Base-by-base conservation (phyloP, 1,140 invertebrate species). In the Aradophagus sp. region DNA sequence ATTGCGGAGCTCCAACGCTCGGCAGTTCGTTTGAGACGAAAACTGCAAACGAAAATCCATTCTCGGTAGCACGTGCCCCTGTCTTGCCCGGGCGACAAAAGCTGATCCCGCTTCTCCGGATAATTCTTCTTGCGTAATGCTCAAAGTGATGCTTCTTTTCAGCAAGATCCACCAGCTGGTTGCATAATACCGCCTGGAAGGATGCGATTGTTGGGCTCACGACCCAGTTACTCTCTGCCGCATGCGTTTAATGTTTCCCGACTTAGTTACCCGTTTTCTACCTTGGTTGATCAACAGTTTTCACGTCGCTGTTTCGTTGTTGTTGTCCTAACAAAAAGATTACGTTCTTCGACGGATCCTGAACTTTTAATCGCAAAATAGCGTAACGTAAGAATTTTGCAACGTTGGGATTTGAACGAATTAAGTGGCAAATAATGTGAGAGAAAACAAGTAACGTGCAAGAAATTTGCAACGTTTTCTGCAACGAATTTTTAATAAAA, bases 1-100 rank as follows among this genome's bases (percentile, higher is more conserved):
- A 63, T 63, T 61, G 55, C 55, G 26, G 17, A 59, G 47, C 58
- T 53, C 50, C 58, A 63, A 65, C 69, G 59, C 58, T 56, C 47
- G 61, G 41, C 34, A 56, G 53, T 19, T 45, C 48, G 10, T 62
- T 45, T 34, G 34, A 55, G 58, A 71, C 59, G 39, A 39, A 65
- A 44, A 59, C 32, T 32, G 27, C 27, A 23, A 70, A 11, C 38
- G 44, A 55, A n/a, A 45, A 58, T 61, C 67, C 45, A 69, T 74
- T 74, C 62, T 74, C 62, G 35, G 35, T 52, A 52, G 70, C 75
- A 75, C 75, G 75, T 75, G 75, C 59, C 67, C 70, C 42, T 44
- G 39, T 59, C 70, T 63, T 58, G 32, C 19, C n/a, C 44, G 44
- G 47, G 59, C 67, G 66, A 75, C 73, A 77, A 77, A 74, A 66